These are phyloP conservation scores for Callospermophilus lateralis DNA, from an alignment of 2,113 vertebrate species.

Conservation along the genomic window DNA sequence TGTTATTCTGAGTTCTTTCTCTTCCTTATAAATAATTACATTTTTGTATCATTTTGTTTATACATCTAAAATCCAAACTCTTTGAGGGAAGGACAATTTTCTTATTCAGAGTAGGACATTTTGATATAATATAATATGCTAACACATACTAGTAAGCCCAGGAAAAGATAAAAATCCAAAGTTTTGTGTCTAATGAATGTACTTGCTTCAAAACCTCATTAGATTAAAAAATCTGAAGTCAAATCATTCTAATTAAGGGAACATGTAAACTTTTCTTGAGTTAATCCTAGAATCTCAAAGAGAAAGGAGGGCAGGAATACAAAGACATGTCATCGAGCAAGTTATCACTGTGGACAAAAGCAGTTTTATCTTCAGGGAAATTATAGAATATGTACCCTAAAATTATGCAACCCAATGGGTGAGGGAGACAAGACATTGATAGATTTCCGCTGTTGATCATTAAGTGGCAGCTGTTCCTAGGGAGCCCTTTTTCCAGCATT, in stretches of 20 bases:
- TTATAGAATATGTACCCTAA: background rate
- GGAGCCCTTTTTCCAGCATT: background rate
- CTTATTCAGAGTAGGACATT: conserved; percentile 25
- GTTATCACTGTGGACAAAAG: background rate
- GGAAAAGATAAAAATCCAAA: background rate
- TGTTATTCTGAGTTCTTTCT: conserved; percentile 8
- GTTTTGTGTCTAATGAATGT: background rate
- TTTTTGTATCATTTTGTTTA: conserved; percentile 59
- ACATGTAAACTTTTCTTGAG: background rate
- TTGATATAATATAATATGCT: background rate
- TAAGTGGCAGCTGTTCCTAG: background rate
- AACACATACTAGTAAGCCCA: background rate
- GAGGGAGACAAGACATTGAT: background rate
- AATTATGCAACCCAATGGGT: background rate
- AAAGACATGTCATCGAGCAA: background rate
- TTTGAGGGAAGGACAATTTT: background rate
- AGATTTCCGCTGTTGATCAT: background rate
- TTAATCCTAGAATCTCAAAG: background rate
- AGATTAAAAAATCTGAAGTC: background rate
- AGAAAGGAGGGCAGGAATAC: background rate
- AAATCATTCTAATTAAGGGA: background rate
- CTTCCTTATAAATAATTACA: conserved; percentile 6
- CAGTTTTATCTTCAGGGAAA: background rate
- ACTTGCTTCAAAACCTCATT: background rate
- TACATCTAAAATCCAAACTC: conserved; percentile 35